phyloP scores from a whole-genome alignment of 2,888 invertebrate species.

The Calameuta filiformis region DNA sequence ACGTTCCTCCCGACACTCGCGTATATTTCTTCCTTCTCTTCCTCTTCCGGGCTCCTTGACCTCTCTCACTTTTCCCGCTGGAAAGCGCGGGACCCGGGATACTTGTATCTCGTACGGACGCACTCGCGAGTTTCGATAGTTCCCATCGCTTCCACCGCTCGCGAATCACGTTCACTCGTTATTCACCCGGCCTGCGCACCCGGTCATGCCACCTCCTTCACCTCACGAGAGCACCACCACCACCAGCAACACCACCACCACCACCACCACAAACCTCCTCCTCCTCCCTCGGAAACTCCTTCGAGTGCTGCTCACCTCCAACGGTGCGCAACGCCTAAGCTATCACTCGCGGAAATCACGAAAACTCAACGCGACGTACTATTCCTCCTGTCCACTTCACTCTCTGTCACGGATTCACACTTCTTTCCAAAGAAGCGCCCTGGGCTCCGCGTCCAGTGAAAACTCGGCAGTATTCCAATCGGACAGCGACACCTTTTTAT shows the following conservation, averaged over 20 bases:
- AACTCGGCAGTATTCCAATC: not conserved
- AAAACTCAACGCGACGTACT: not conserved
- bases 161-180: slow-evolving; percentile 1
- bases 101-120: slow-evolving; percentile 6
- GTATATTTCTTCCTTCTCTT: not conserved
- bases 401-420: not conserved
- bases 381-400: not conserved
- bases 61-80: slow-evolving; percentile 4
- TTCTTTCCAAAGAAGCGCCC: not conserved
- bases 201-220: not conserved
- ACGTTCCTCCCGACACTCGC: slow-evolving; percentile 9
- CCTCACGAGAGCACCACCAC: not conserved
- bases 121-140: slow-evolving; percentile 7
- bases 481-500: not conserved
- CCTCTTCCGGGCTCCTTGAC: not conserved
- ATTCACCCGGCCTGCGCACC: not conserved
- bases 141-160: slow-evolving; percentile 7
- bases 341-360: not conserved
- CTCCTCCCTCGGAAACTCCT: not conserved
- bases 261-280: not conserved
- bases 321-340: not conserved
- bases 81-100: slow-evolving; percentile 2
- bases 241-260: not conserved
- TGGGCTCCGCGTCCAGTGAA: not conserved
- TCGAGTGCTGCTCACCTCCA: not conserved